Evolutionary conservation across 2,797 vertebrate species (phyloP), one percentile per base, ranked within the genome.

Genomic region (Dendrocincla fuliginosa): DNA sequence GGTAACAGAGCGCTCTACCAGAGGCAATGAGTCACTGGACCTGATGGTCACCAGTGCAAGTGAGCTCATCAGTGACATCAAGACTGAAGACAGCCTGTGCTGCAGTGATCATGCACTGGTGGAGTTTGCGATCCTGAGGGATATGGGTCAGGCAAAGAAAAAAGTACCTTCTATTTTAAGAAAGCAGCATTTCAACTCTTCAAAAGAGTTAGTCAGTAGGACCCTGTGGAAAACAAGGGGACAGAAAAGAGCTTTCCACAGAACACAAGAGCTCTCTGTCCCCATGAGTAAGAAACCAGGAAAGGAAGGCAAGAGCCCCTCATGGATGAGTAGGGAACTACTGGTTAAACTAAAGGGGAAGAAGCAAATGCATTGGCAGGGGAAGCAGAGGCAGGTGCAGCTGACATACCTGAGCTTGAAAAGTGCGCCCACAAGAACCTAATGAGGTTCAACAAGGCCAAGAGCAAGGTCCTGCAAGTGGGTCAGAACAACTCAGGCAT

Each of bases 51-150:
- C 17, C 63, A 42, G 3, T 23, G 41, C 16, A 47, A 69, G 9
- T 28, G 18, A 39, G 8, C 9, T 68, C 19, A 41, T 30, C 0
- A 0, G 10, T 37, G 20, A n/a, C 18, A n/a, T 60, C 47, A 49
- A 57, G 59, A 57, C 8, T 47, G 28, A 42, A 32, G 28, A 57
- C 14, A 75, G 27, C 27, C 27, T 42, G 23, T 33, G 33, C 30
- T 87, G n/a, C 18, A 63, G 30, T 50, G 49, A 50, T 52, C 28
- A 52, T 52, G 28, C 28, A 30, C 50, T 52, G 25, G 28, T n/a
- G 25, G 22, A 79, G 28, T 63, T 63, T 55, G 12, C 37, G 47
- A 18, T 56, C 30, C 60, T 57, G 23, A 84, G 22, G 8, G 7
- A 19, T 49, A 65, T 13, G 12, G 24, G 5, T 52, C 19, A 27